These are phyloP conservation scores for Hafferia zeledoni DNA, from an alignment of 2,797 vertebrate genomes.

Conservation along the genomic window DNA sequence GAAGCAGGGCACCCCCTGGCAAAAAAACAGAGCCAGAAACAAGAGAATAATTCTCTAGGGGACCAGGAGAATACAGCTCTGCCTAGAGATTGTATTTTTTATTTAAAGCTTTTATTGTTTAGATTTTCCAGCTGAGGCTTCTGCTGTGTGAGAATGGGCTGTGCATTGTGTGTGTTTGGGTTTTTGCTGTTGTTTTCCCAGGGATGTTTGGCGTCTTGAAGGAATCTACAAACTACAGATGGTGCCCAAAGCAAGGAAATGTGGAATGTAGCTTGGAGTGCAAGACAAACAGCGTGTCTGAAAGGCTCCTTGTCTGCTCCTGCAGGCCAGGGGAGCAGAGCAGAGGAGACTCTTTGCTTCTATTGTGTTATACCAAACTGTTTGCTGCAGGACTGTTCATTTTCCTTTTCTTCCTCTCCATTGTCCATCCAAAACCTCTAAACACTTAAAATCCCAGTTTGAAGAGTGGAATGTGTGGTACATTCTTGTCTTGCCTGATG, in stretches of 20 bases:
- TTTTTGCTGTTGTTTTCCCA: constrained; percentile 60
- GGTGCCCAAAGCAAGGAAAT: constrained; percentile 36
- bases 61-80: constrained; percentile 8
- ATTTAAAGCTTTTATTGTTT: constrained; percentile 41
- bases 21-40: constrained; percentile 37
- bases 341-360: not conserved
- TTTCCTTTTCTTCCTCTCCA: not conserved
- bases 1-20: not conserved
- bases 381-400: constrained; percentile 13
- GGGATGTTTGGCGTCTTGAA: constrained; percentile 51
- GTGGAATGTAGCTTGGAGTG: constrained; percentile 27
- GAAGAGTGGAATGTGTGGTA: constrained; percentile 3
- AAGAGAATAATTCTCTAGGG: constrained; percentile 1
- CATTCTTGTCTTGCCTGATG: constrained; percentile 1
- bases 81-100: constrained; percentile 32
- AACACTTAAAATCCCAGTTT: constrained; percentile 21
- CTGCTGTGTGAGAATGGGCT: constrained; percentile 38
- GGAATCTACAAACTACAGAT: constrained; percentile 32
- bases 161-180: not conserved
- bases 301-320: not conserved
- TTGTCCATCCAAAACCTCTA: not conserved
- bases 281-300: not conserved
- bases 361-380: not conserved
- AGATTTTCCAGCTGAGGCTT: not conserved
- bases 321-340: not conserved